Base-by-base conservation (phyloP, 2,888 invertebrate genomes). In the Drosophila helvetica region DNA sequence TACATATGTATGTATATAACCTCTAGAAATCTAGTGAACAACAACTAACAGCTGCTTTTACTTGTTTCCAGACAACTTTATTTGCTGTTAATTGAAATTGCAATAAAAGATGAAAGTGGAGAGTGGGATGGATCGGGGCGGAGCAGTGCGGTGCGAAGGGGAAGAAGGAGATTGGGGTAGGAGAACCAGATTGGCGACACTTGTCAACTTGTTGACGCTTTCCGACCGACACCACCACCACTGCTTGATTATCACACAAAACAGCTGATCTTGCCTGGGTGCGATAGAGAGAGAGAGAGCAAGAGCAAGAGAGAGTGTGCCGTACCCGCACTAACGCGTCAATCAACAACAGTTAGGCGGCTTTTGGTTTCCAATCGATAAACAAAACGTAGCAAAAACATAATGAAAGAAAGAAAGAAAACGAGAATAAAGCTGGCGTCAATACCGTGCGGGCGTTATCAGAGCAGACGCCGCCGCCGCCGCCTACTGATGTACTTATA, bases 291-390 rank as follows among this genome's bases (percentile, higher is more conserved):
- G 22, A 22, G 10, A 15, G 18, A 30, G 25, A 15, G 33, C 17
- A 5, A n/a, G 22, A 22, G 9, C 1, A 18, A 30, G 38, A 17
- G 33, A 25, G 22, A 38, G 9, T 42, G 51, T 1, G 17, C 10
- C 12, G 17, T 38, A 2, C 48, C 27, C 25, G 10, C 42, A 67
- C 51, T 68, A 68, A 68, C 75, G 66, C 75, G 66, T 73, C 64
- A 76, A 38, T 38, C 38, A 38, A 38, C 38, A 38, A 38, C 38
- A 38, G 38, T 38, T 38, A 38, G 48, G 62, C 63, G 63, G 70
- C 62, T 74, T 80, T 75, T 62, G 72, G 65, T 72, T 82, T 75
- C 38, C 68, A 70, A 88, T 88, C 86, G 78, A 83, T 80, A 86
- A 75, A 76, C 66, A 79, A 74, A 74, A 18, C 17, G 30, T 30